phyloP scores from a whole-genome alignment of 23 tunicate genomes.

The Trididemnum clinides region DNA sequence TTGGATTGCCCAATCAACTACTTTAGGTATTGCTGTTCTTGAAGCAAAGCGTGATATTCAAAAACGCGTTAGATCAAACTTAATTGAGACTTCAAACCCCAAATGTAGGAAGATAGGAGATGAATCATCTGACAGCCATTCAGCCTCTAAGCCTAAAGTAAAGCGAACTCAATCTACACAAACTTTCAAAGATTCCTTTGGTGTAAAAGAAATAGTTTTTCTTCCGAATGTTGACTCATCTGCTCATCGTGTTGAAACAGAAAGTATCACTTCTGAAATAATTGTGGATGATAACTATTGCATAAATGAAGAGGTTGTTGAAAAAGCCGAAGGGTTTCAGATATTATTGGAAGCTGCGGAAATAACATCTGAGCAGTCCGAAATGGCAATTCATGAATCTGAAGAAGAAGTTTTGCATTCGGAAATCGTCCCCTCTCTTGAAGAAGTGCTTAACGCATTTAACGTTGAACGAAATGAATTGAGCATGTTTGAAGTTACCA shows the following conservation, averaged over 20 bases:
- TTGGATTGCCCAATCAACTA: neutral
- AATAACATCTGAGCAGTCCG: conserved; percentile 10
- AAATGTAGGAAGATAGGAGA: no score
- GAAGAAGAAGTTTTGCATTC: neutral
- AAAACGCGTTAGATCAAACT: neutral
- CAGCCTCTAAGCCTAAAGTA: neutral
- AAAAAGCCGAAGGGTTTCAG: conserved; percentile 39
- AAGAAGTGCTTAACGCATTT: neutral
- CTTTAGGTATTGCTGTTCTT: conserved; percentile 8
- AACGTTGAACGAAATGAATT: conserved; percentile 6
- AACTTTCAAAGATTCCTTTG: neutral
- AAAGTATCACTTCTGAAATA: neutral
- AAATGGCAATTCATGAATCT: neutral
- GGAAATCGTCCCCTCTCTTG: neutral
- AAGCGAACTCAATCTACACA: conserved; percentile 23
- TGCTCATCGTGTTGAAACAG: neutral
- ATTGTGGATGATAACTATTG: neutral
- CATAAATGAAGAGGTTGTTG: neutral
- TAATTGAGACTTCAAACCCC: neutral
- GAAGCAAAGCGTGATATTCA: neutral
- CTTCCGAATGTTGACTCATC: neutral
- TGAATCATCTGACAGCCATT: neutral
- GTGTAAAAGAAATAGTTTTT: conserved; percentile 33
- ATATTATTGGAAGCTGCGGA: conserved; percentile 68
- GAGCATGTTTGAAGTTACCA: neutral